Evolutionary conservation across 2,888 invertebrate genomes (phyloP), one percentile per base, ranked within the genome.

Genomic region (Chironomus tentans): DNA sequence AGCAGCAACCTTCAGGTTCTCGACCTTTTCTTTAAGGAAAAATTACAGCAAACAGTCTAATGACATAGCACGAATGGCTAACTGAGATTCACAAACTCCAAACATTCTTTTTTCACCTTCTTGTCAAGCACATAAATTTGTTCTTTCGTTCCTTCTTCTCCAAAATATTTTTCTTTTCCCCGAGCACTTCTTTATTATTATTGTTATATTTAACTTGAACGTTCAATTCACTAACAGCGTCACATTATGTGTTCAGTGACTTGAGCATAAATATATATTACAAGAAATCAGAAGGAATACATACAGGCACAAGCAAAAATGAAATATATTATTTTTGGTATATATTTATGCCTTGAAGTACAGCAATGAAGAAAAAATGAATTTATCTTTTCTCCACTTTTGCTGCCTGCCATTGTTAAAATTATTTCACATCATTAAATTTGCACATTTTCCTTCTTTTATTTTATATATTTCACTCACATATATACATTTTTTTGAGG

Each of bases 341-440:
- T 15, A 56, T 56, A 18, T 56, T 56, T 15, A 38, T 56, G 56
- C 56, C 15, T 56, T 15, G 56, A 56, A 18, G 18, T 18, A 56
- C n/a, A 56, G 15, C 38, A 38, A 10, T 18, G 6, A 48, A n/a
- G 13, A 50, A 50, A 56, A 56, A 56, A 56, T 56, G 56, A 56
- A 56, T 56, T 56, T 56, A 56, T 56, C 56, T 24, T 65, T 65
- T 65, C 10, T 65, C 65, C 24, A 24, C 24, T 65, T 65, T 24
- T 65, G 13, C 22, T 65, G 13, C 22, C 21, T 65, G 65, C 65
- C 65, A 65, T 65, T 56, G 56, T 56, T 56, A 24, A 65, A 65
- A 65, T 65, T 65, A 65, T 65, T 65, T 68, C 68, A 68, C 68
- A 28, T 68, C 68, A 68, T 68, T 68, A 68, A 68, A 68, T 68